phyloP scores from a whole-genome alignment of 1,140 invertebrate species.

The Plutomurus gul region DNA sequence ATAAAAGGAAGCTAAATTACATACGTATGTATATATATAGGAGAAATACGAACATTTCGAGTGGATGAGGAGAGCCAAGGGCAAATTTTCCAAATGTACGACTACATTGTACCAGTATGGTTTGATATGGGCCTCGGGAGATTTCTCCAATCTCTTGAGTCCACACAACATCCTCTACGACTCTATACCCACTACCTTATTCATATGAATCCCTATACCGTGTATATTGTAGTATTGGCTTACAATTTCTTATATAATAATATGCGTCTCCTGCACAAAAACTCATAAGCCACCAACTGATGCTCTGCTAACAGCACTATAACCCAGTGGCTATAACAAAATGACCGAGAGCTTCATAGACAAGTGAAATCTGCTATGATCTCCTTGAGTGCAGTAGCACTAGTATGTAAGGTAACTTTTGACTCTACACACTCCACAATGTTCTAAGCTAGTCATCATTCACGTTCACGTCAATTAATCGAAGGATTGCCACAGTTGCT shows the following conservation, averaged over 20 bases:
- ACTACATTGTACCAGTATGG: neutral
- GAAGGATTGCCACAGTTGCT: neutral
- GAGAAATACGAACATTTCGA: neutral
- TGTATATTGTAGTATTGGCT: too few species aligned
- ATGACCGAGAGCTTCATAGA: too few species aligned
- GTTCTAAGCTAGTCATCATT: neutral
- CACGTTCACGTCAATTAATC: neutral
- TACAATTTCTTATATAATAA: too few species aligned
- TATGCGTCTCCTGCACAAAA: too few species aligned
- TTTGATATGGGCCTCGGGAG: conserved; percentile 8
- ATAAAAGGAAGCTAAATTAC: neutral
- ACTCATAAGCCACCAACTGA: too few species aligned
- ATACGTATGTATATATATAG: neutral
- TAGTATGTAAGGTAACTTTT: neutral
- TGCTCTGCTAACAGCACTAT: too few species aligned
- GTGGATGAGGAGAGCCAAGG: neutral
- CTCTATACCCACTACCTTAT: too few species aligned
- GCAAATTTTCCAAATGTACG: conserved; percentile 10
- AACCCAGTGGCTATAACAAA: too few species aligned
- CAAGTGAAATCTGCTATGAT: neutral
- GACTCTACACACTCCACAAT: neutral
- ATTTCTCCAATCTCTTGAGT: conserved; percentile 24
- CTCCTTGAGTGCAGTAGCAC: neutral
- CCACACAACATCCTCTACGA: conserved; percentile 1
- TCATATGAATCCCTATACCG: too few species aligned